Evolutionary conservation across 2,113 vertebrate genomes (phyloP).

Genomic region (Perognathus longimembris): DNA sequence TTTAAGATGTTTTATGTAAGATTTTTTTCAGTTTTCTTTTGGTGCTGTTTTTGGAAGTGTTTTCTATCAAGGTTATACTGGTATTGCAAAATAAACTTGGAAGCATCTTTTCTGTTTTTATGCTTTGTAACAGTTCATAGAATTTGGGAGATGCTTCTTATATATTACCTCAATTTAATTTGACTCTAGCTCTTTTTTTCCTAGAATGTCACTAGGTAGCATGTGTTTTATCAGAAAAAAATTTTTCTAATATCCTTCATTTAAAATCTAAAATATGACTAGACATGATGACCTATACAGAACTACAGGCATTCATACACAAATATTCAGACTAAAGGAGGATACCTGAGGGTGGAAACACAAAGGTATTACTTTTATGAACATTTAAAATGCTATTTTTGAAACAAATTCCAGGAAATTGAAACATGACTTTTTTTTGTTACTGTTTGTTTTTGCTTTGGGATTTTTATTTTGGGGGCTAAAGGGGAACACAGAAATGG

Average conservation of each 20-base stretch:
- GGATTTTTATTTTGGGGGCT: too few species aligned
- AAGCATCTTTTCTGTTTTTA: conserved; percentile 22
- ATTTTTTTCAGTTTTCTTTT: conserved; percentile 51
- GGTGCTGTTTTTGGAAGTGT: conserved; percentile 28
- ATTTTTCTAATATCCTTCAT: not conserved
- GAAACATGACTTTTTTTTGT: too few species aligned
- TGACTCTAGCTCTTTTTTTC: not conserved
- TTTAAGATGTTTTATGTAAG: conserved; percentile 36
- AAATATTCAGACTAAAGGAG: too few species aligned
- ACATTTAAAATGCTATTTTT: too few species aligned
- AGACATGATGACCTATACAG: too few species aligned
- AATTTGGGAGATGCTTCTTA: conserved; percentile 22
- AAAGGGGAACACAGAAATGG: too few species aligned
- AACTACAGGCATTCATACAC: too few species aligned
- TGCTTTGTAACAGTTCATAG: conserved; percentile 35
- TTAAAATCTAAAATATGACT: too few species aligned
- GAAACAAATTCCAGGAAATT: too few species aligned
- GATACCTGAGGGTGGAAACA: too few species aligned
- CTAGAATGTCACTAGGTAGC: not conserved
- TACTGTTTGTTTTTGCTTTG: too few species aligned
- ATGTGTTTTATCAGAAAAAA: conserved; percentile 38
- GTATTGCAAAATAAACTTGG: conserved; percentile 10
- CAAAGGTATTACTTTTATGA: too few species aligned
- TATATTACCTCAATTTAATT: not conserved
- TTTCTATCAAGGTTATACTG: conserved; percentile 13